phyloP scores from a whole-genome alignment of 2,113 vertebrate species.

The Melanocharis versteri region DNA sequence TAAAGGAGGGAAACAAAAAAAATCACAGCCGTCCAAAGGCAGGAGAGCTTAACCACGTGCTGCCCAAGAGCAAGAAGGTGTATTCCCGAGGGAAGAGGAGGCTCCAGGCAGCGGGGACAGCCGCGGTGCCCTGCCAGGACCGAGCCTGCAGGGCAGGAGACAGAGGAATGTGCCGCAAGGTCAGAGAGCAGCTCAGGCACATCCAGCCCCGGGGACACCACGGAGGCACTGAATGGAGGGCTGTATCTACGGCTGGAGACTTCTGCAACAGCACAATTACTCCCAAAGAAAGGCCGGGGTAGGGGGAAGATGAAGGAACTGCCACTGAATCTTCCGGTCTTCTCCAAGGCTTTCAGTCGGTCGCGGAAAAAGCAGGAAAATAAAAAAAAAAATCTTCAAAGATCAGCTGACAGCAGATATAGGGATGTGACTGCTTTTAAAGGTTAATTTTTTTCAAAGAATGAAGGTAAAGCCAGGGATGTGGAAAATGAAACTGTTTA shows the following conservation, averaged over 20 bases:
- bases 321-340: background rate
- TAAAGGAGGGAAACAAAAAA: background rate
- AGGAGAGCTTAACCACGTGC: background rate
- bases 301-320: background rate
- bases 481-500: background rate
- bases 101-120: background rate
- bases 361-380: background rate
- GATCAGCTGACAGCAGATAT: background rate
- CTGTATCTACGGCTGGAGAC: background rate
- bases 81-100: background rate
- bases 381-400: background rate
- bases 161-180: conserved; percentile 23
- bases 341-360: background rate
- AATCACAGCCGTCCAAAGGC: background rate
- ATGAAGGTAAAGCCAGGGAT: background rate
- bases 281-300: background rate
- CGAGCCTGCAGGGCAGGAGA: background rate
- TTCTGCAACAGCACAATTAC: background rate
- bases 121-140: background rate
- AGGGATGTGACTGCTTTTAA: background rate
- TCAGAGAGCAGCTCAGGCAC: background rate
- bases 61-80: background rate
- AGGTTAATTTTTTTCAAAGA: background rate
- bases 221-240: background rate
- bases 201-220: conserved; percentile 14